These are phyloP conservation scores for Varanus komodoensis DNA, from an alignment of 2,113 vertebrate species.

Conservation along the genomic window DNA sequence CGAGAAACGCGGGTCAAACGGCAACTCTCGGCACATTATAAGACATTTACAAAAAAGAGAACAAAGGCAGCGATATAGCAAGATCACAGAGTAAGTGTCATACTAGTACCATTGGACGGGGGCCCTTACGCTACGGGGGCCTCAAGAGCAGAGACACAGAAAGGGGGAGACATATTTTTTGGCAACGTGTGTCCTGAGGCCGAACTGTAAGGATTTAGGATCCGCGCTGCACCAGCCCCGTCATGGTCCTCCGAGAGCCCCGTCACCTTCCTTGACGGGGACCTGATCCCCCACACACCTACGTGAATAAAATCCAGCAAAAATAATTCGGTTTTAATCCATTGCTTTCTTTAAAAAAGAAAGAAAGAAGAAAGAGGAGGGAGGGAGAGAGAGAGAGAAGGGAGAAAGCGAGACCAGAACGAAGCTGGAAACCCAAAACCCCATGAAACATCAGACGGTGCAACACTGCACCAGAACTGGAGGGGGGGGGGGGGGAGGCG, in stretches of 20 bases:
- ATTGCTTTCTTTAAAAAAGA: background rate
- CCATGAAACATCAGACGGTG: background rate
- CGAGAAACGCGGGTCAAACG: background rate
- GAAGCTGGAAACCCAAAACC: background rate
- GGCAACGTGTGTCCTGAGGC: conserved; percentile 24
- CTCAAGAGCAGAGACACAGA: conserved; percentile 36
- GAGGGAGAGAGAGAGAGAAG: no score
- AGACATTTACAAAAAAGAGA: conserved; percentile 10
- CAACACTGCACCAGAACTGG: background rate
- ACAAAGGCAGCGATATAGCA: conserved; percentile 12
- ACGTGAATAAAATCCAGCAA: conserved; percentile 12
- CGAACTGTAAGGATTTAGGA: conserved; percentile 23
- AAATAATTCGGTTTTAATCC: conserved; percentile 1
- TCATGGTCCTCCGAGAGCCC: conserved; percentile 10
- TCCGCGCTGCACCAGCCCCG: conserved; percentile 14
- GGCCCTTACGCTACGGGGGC: conserved; percentile 24
- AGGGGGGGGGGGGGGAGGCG: background rate
- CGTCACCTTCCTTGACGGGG: conserved; percentile 18
- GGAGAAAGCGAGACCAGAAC: background rate
- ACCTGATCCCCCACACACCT: conserved; percentile 12
- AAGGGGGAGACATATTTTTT: conserved; percentile 31
- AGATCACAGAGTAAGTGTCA: conserved; percentile 28
- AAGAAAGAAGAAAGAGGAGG: background rate
- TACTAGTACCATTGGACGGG: conserved; percentile 35
- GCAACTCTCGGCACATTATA: background rate